Conservation (phyloP, 1,140 invertebrate species). For the Berghia stephanieae region DNA sequence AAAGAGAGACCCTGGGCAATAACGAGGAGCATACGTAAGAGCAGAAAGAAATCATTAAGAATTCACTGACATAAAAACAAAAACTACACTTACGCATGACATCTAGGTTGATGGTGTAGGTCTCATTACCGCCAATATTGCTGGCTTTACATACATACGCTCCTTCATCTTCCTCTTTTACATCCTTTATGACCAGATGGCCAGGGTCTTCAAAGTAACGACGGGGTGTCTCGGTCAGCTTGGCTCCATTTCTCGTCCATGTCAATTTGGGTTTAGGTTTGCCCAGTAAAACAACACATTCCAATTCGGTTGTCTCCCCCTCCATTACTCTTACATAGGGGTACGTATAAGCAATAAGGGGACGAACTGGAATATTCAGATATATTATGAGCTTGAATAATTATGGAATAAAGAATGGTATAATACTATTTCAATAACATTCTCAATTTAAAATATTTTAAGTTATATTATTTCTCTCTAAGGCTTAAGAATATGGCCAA, state of each 20-base stretch:
- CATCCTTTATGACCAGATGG: constrained; percentile 51
- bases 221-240: constrained; percentile 40
- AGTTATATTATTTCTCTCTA: not conserved
- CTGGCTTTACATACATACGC: constrained; percentile 67
- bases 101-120: constrained; percentile 61
- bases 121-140: constrained; percentile 68
- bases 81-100: constrained; percentile 63
- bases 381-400: too few relatives aligned
- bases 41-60: not conserved
- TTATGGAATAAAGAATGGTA: too few relatives aligned
- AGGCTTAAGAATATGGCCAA: not conserved
- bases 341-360: constrained; percentile 61
- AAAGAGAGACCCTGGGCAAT: too few relatives aligned
- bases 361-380: constrained; percentile 49
- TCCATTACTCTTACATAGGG: constrained; percentile 53
- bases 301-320: constrained; percentile 54
- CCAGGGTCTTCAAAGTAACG: constrained; percentile 37
- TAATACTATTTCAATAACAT: too few relatives aligned
- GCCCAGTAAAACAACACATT: constrained; percentile 67
- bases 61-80: not conserved
- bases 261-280: constrained; percentile 66
- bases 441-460: too few relatives aligned
- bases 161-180: constrained; percentile 60
- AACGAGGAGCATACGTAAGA: not conserved
- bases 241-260: constrained; percentile 64